Evolutionary conservation across 2,113 vertebrate genomes (phyloP).

Genomic region (Lophochroa leadbeateri): DNA sequence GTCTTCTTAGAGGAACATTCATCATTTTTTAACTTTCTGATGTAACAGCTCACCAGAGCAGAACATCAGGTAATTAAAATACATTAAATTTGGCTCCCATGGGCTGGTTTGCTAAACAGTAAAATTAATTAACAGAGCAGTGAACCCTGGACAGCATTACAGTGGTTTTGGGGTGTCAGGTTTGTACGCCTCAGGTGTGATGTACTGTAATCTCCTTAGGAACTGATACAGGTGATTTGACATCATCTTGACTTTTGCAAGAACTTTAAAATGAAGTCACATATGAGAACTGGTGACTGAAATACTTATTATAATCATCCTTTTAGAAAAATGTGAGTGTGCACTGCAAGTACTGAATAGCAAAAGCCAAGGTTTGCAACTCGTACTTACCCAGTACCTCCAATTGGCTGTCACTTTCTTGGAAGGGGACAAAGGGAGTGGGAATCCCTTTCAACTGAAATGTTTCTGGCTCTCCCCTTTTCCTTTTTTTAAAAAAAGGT

Average conservation of each 20-base stretch:
- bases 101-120: background rate
- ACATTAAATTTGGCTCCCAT: background rate
- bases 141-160: background rate
- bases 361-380: background rate
- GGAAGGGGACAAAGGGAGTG: background rate
- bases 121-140: background rate
- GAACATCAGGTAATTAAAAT: slow-evolving; percentile 8
- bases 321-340: background rate
- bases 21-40: background rate
- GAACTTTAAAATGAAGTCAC: background rate
- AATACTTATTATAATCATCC: background rate
- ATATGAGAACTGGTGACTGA: background rate
- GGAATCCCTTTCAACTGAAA: background rate
- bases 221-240: background rate
- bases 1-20: background rate
- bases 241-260: background rate
- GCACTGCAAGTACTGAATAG: background rate
- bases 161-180: background rate
- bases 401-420: background rate
- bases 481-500: background rate
- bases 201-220: background rate
- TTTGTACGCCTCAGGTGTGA: background rate
- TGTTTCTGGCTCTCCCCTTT: background rate
- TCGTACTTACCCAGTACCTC: background rate
- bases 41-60: background rate